Evolutionary conservation across 2,888 invertebrate genomes (phyloP), one percentile per base, ranked within the genome.

Genomic region (Nipponacmea schrenckii): DNA sequence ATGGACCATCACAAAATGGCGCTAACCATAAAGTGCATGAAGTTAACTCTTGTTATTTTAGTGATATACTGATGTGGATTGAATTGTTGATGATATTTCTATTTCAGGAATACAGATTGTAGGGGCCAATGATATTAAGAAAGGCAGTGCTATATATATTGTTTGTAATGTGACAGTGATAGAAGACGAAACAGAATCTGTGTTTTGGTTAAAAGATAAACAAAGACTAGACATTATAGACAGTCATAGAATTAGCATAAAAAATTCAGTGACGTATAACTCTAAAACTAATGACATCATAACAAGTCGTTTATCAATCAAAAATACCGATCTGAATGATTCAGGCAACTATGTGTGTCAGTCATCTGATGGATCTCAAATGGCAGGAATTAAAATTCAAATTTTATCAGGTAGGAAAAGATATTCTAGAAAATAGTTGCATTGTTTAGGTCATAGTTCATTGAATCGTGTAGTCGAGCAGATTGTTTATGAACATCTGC

Each of bases 261-360:
- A 74, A 62, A 78, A 79, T 46, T 72, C 76, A 39, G 77, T 79
- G 56, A 75, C 77, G 2, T 64, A 76, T 26, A 73, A 73, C 31
- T 63, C 48, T 7, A 70, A 67, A 24, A 56, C 67, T 39, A 67
- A 68, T 1, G 79, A 79, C n/a, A 69, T 66, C 45, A 74, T 81
- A 27, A 78, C 77, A 63, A 82, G 82, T 68, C 73, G 70, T 26
- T 71, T 82, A 17, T 77, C 80, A 48, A 76, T 82, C 44, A 68
- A 71, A 31, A 69, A 71, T 50, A 75, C 79, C 8, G 56, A 73
- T 56, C 73, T 75, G 64, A 68, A 71, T 17, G 82, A 82, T 67
- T 75, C 74, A 62, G 81, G 81, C 5, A 65, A 74, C 26, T 81
- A 81, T 64, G 73, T 82, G n/a, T 82, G 82, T 50, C 69, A 79